Base-by-base conservation (phyloP, 2,888 invertebrate species). In the Oscheius sp. region DNA sequence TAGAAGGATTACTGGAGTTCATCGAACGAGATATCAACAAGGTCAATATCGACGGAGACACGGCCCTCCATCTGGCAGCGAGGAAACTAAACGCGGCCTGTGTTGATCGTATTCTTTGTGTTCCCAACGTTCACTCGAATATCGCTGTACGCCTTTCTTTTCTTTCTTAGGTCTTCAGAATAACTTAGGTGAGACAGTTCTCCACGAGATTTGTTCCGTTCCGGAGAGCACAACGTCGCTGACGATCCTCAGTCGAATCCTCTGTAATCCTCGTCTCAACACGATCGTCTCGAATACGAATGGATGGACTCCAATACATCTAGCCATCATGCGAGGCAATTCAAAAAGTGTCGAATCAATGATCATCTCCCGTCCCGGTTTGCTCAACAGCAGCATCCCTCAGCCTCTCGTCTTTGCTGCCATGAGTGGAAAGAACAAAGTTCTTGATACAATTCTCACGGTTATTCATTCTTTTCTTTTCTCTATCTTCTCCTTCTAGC, bases 81-180 rank as follows among this genome's bases (percentile, higher is more conserved):
- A 64, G 72, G 32, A 68, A 66, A 44, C 69, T 68, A 20, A 70
- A 76, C 54, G 72, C 76, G 3, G 76, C 74, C 2, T 76, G 76
- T 57, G 72, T 76, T 54, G 76, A 76, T 41, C 62, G 76, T 14
- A 64, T 76, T 14, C 69, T 76, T 26, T 56, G 41, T 14, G 54
- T 59, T 5, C 54, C 45, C 36, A 26, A 62, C 12, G 66, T 72
- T 59, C 68, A 70, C 32, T 51, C 74, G n/a, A 72, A 66, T 41
- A 66, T 69, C 28, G 59, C 41, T 32, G 68, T 68, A 3, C 14
- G 33, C 30, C 14, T 12, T 30, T 17, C 22, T 24, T 38, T 20
- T 14, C 32, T 3, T n/a, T 45, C 45, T 44, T 63, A 5, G 12
- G n/a, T 22, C 2, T 64, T 59, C 32, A 72, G 45, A 76, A 76